Base-by-base conservation (phyloP, 1,140 invertebrate species). In the fruit fly (Drosophila melanogaster) region DNA sequence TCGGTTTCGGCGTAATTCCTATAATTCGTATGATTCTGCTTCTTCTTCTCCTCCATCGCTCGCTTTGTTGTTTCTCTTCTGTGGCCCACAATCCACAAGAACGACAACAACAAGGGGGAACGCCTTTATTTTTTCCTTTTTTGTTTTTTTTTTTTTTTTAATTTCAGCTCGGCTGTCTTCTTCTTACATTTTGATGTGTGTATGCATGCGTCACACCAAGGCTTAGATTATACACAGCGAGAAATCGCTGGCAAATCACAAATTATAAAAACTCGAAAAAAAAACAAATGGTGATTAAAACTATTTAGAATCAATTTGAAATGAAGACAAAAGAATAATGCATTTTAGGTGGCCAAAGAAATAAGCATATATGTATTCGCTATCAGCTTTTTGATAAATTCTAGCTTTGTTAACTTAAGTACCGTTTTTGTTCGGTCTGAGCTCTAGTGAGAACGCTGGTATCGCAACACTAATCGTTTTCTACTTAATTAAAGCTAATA, bases 1-100 rank as follows among this genome's bases (percentile, higher is more conserved):
- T 62, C 59, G 65, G 58, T 58, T 87, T 86, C 83, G 60, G 70
- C 79, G 83, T 86, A 86, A 86, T 86, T 86, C 83, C 76, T 81
- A 87, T 86, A 86, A 86, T 86, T 86, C 76, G 69, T 71, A 76
- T 62, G 77, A 84, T 83, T 83, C 79, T 76, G 75, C 51, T 58
- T 69, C 58, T 62, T 40, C 19, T 22, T 22, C 19, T 22, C 19
- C 19, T 73, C 35, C 40, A 35, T 15, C 38, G 30, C n/a, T 4
- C 10, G 15, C 26, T 53, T 40, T 72, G 65, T 33, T 56, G n/a
- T 17, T 43, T 38, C 15, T 65, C 54, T 41, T 35, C 33, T 64
- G 54, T 80, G 70, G 70, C 64, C 59, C 64, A 78, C 71, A 79
- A 81, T 76, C 71, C 59, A 58, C 47, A 56, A 59, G 35, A 78